A percentile compares a stretch with the other conserved stretches of the same genome.
These are phyloP conservation scores for silkworm (Bombyx mori) DNA, from an alignment of 1,140 invertebrate genomes.

Conservation along the genomic window DNA sequence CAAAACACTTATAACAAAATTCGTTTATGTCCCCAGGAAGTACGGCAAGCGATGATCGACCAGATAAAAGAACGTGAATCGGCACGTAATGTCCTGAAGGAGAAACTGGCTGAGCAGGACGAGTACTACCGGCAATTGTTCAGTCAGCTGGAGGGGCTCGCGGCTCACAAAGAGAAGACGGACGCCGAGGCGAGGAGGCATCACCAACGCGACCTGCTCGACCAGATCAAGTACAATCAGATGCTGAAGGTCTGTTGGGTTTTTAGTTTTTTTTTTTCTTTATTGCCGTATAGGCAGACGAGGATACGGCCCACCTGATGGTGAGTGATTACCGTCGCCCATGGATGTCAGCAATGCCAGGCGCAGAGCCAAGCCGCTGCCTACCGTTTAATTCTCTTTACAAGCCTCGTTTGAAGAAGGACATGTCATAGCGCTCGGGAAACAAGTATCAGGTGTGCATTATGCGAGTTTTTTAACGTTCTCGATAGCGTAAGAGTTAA, in stretches of 20 bases:
- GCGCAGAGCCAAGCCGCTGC: too few species aligned
- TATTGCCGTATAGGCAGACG: too few species aligned
- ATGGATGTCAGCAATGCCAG: too few species aligned
- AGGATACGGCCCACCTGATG: too few species aligned
- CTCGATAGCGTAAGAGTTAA: too few species aligned
- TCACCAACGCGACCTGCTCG: constrained; percentile 32
- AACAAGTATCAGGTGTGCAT: too few species aligned
- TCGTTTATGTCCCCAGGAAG: constrained; percentile 24
- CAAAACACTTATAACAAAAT: neutral
- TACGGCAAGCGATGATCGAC: constrained; percentile 40
- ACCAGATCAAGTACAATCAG: constrained; percentile 53
- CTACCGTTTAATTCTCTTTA: too few species aligned
- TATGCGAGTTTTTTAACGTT: too few species aligned
- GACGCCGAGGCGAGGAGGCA: constrained; percentile 36
- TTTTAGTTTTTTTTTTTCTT: too few species aligned
- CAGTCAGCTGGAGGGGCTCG: constrained; percentile 28
- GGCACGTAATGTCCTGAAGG: constrained; percentile 21
- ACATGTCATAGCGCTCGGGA: too few species aligned
- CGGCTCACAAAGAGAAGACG: constrained; percentile 29
- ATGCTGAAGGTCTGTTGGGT: constrained; percentile 35
- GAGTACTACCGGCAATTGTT: constrained; percentile 41
- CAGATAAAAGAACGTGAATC: constrained; percentile 43
- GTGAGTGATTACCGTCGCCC: too few species aligned
- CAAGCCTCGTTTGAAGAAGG: too few species aligned
- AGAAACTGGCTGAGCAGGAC: constrained; percentile 35